Percentiles rank a stretch among this genome's conserved stretches.
These are phyloP conservation scores for Lycocorax pyrrhopterus DNA, from an alignment of 2,113 vertebrate genomes.

Conservation along the genomic window DNA sequence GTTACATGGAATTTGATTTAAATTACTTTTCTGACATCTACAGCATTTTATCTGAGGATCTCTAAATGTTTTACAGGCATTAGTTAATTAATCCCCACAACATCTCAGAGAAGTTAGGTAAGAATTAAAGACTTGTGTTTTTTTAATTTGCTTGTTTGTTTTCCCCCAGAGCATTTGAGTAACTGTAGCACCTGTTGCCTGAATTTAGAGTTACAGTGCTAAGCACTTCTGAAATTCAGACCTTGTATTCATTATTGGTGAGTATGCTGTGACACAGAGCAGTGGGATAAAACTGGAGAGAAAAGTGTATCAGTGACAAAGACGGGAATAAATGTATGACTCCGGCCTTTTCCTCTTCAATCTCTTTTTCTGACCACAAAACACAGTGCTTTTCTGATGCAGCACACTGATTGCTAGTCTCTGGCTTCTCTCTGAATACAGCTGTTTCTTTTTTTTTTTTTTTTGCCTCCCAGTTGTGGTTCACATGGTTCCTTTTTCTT, in stretches of 20 bases:
- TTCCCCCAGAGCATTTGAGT: neutral
- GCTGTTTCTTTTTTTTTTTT: neutral
- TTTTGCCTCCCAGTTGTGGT: neutral
- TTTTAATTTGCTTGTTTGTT: neutral
- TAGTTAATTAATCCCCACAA: constrained; percentile 15
- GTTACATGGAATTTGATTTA: neutral
- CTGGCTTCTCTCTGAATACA: neutral
- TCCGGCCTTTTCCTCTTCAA: neutral
- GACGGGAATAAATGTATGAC: neutral
- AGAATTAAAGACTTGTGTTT: neutral
- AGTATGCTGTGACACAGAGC: neutral
- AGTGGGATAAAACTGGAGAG: neutral
- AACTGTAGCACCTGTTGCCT: neutral
- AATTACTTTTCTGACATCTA: neutral
- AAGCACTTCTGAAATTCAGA: neutral
- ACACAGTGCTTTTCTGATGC: neutral
- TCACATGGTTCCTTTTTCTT: neutral
- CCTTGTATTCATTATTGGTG: neutral
- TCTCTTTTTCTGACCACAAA: neutral
- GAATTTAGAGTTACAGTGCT: neutral
- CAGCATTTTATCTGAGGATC: neutral
- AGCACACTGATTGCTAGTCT: neutral
- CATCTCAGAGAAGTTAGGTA: neutral
- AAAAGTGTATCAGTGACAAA: neutral
- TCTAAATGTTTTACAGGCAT: neutral